Conservation (phyloP, 2,888 invertebrate species). For the Drosophila kambysellisi region DNA sequence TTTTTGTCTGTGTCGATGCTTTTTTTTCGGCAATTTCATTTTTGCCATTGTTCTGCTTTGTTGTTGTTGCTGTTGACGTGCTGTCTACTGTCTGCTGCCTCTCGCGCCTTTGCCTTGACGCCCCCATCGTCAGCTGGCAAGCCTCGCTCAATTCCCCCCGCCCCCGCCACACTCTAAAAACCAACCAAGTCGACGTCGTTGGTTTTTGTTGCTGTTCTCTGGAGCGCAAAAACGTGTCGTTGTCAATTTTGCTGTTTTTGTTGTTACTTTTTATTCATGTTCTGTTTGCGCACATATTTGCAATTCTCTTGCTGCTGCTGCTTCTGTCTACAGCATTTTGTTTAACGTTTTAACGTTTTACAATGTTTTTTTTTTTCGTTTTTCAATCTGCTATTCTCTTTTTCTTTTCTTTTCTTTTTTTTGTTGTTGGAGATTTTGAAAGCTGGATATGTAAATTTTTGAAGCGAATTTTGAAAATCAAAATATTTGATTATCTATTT, state of each 20-base stretch:
- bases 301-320: constrained; percentile 23
- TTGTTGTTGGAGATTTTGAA: background rate
- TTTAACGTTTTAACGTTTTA: constrained; percentile 23
- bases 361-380: background rate
- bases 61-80: constrained; percentile 45
- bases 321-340: constrained; percentile 10
- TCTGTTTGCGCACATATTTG: constrained; percentile 39
- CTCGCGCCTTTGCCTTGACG: constrained; percentile 60
- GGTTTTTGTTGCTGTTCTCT: constrained; percentile 31
- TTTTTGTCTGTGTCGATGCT: constrained; percentile 39
- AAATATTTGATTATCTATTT: constrained; percentile 1
- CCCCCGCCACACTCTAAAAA: background rate
- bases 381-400: background rate
- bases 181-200: background rate
- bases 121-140: constrained; percentile 34
- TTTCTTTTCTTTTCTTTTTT: background rate
- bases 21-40: constrained; percentile 68
- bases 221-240: constrained; percentile 77
- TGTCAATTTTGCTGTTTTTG: constrained; percentile 36
- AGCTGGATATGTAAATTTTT: background rate
- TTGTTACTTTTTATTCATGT: constrained; percentile 25
- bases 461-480: background rate
- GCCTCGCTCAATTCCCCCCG: constrained; percentile 12
- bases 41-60: constrained; percentile 50
- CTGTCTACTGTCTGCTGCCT: constrained; percentile 54